Percentiles rank a stretch among this genome's conserved stretches.
These are phyloP conservation scores for Phylloscopus whistleri DNA, from an alignment of 2,113 vertebrate species.

Conservation along the genomic window DNA sequence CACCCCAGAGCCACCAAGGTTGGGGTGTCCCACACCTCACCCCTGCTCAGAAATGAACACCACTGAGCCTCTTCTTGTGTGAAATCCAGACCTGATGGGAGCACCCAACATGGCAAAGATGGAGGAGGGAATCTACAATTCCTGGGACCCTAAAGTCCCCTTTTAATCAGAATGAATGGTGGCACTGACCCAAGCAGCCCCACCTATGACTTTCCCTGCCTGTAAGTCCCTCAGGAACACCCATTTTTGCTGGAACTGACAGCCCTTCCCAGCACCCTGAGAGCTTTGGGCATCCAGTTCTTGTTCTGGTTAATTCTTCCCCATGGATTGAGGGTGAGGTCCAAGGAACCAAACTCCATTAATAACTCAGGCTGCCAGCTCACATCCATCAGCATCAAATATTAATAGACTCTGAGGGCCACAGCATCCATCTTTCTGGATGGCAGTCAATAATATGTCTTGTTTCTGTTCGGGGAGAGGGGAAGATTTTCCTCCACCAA, in stretches of 20 bases:
- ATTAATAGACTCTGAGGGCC: constrained; percentile 55
- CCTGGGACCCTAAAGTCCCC: not conserved
- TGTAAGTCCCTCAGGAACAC: not conserved
- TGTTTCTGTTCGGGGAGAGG: constrained; percentile 35
- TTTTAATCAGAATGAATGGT: not conserved
- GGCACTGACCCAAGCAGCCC: not conserved
- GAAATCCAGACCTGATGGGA: not conserved
- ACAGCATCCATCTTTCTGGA: constrained; percentile 30
- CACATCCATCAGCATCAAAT: constrained; percentile 66
- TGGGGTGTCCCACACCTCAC: not conserved
- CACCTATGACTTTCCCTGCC: not conserved
- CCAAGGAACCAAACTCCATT: constrained; percentile 43
- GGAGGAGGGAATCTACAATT: not conserved
- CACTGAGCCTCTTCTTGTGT: not conserved
- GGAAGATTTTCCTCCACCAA: constrained; percentile 25
- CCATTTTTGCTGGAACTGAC: not conserved
- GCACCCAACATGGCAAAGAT: not conserved
- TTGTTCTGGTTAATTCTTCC: not conserved
- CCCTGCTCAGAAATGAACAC: not conserved
- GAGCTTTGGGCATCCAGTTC: not conserved
- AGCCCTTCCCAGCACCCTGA: not conserved
- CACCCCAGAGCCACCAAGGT: not conserved
- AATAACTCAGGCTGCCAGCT: constrained; percentile 56
- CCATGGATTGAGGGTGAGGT: not conserved
- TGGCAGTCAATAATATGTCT: constrained; percentile 55